Percentiles rank a stretch among this genome's conserved stretches.
These are phyloP conservation scores for Blastobasis lacticolella DNA, from an alignment of 2,888 invertebrate genomes.

Conservation along the genomic window DNA sequence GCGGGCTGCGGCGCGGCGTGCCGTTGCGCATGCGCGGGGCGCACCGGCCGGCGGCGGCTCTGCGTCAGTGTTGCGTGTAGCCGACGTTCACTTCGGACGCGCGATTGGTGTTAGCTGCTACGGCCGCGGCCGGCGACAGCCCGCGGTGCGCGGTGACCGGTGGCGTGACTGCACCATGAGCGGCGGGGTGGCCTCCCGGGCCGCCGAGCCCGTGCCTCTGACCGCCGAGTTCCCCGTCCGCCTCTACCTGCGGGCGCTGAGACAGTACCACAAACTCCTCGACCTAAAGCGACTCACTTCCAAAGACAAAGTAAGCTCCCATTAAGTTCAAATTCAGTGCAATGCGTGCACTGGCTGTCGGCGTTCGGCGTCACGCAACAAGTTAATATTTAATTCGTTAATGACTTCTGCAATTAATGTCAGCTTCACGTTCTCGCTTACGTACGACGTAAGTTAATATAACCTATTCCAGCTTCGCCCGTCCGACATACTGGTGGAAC, in stretches of 20 bases:
- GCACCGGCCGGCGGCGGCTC: conserved; percentile 31
- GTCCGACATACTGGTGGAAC: background rate
- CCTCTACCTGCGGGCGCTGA: conserved; percentile 74
- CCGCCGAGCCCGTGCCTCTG: conserved; percentile 38
- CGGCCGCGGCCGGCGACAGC: conserved; percentile 30
- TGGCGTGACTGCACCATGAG: conserved; percentile 40
- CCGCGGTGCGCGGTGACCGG: conserved; percentile 36
- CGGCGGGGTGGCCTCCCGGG: conserved; percentile 55
- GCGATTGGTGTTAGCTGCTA: conserved; percentile 49
- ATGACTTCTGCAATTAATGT: background rate
- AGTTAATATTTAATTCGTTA: background rate
- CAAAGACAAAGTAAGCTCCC: conserved; percentile 65
- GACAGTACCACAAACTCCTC: conserved; percentile 77
- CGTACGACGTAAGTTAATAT: too few relatives aligned
- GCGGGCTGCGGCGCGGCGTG: conserved; percentile 26
- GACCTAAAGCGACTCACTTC: conserved; percentile 70
- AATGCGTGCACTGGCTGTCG: background rate
- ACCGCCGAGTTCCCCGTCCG: conserved; percentile 59
- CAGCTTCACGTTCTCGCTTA: background rate
- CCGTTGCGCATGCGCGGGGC: conserved; percentile 56
- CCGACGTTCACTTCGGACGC: conserved; percentile 72
- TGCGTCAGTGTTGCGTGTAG: conserved; percentile 64
- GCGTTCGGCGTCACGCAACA: background rate
- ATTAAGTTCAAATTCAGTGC: background rate
- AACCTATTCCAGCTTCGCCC: too few relatives aligned